These are phyloP conservation scores for Trichacis sp. DNA, from an alignment of 2,888 invertebrate genomes.

Conservation along the genomic window DNA sequence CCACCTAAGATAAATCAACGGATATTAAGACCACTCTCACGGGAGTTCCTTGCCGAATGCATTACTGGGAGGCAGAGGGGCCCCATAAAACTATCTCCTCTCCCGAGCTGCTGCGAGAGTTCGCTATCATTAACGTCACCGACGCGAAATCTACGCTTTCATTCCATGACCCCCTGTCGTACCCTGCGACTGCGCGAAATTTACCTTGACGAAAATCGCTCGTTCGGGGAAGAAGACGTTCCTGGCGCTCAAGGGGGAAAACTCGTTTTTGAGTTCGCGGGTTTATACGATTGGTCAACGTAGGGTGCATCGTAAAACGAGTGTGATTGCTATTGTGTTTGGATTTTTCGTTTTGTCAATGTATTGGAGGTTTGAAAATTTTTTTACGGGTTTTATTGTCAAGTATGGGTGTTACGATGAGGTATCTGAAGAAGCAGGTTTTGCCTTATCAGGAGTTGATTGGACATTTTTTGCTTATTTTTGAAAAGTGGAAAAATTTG, in stretches of 20 bases:
- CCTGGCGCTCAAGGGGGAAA: not conserved
- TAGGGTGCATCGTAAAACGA: too few relatives aligned
- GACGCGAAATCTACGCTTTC: conserved; percentile 47
- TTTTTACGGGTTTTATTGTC: too few relatives aligned
- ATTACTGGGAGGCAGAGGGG: conserved; percentile 58
- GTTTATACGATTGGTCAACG: too few relatives aligned
- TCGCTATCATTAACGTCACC: conserved; percentile 44
- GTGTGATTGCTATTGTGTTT: too few relatives aligned
- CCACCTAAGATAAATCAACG: conserved; percentile 66
- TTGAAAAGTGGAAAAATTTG: too few relatives aligned
- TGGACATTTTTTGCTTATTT: too few relatives aligned
- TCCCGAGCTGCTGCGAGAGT: conserved; percentile 46
- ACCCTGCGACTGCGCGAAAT: conserved; percentile 15
- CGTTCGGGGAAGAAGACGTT: not conserved
- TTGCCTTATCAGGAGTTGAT: too few relatives aligned
- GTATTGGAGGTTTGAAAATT: too few relatives aligned
- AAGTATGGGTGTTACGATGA: too few relatives aligned
- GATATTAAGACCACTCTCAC: conserved; percentile 63
- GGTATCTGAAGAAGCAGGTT: too few relatives aligned
- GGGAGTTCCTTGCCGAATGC: conserved; percentile 53
- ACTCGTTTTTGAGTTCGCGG: too few relatives aligned
- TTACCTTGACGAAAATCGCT: conserved; percentile 21
- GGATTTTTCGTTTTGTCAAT: too few relatives aligned
- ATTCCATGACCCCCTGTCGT: conserved; percentile 38
- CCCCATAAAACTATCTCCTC: conserved; percentile 58